Conservation (phyloP, 2,888 invertebrate species). For the Chymomyza caudatula region DNA sequence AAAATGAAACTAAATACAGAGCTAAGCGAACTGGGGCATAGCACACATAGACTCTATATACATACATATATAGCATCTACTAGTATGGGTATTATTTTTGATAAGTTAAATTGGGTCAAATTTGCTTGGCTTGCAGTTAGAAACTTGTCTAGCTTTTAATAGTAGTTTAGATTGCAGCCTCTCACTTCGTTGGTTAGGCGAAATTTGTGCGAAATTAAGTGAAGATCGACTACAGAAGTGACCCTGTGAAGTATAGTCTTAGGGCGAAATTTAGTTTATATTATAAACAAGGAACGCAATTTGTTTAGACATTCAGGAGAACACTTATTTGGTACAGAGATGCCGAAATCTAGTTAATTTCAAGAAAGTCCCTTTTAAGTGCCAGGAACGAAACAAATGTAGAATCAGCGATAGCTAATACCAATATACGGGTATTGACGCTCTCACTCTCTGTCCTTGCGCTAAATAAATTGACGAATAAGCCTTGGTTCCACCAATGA, state of each 20-base stretch:
- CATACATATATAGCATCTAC: not conserved
- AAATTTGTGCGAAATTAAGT: not conserved
- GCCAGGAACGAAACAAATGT: too few relatives aligned
- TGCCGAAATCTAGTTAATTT: too few relatives aligned
- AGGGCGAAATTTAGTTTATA: conserved; percentile 1
- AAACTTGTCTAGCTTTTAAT: not conserved
- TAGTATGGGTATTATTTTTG: conserved; percentile 13
- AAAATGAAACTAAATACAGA: conserved; percentile 49
- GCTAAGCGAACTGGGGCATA: conserved; percentile 42
- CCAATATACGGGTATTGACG: too few relatives aligned
- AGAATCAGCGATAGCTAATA: too few relatives aligned
- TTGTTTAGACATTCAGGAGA: not conserved
- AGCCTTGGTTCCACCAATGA: too few relatives aligned
- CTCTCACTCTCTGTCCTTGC: too few relatives aligned
- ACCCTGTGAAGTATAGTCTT: too few relatives aligned
- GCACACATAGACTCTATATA: not conserved
- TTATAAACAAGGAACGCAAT: conserved; percentile 41
- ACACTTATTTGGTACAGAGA: not conserved
- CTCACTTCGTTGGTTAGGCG: conserved; percentile 20
- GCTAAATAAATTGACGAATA: too few relatives aligned
- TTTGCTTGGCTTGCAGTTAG: not conserved
- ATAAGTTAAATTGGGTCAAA: conserved; percentile 57
- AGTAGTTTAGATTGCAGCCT: not conserved
- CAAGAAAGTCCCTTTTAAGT: too few relatives aligned
- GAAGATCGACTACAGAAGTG: too few relatives aligned